Percentiles rank a stretch among this genome's conserved stretches.
Evolutionary conservation across 2,888 invertebrate species (phyloP).

Genomic region (Protonemura montana): DNA sequence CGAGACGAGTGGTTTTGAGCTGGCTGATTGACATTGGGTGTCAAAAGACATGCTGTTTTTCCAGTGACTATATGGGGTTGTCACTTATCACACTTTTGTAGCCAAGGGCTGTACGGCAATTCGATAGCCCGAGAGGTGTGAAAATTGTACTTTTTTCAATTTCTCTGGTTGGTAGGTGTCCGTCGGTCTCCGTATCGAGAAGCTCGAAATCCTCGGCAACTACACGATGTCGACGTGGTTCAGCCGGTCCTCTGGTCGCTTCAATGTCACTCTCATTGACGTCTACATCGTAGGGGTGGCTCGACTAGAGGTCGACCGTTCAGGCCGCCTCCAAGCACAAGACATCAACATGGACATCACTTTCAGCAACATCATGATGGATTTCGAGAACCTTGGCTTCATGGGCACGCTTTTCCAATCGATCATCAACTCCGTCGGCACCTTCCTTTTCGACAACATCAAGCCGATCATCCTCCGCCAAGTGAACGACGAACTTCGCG

Average conservation of each 20-base stretch:
- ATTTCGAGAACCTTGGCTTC: slow-evolving; percentile 84
- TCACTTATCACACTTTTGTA: too few species aligned
- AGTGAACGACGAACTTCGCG: slow-evolving; percentile 76
- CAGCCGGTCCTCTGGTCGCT: slow-evolving; percentile 75
- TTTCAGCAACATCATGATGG: slow-evolving; percentile 77
- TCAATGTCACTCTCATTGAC: slow-evolving; percentile 76
- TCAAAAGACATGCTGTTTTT: too few species aligned
- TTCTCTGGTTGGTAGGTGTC: slow-evolving; percentile 64
- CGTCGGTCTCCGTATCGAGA: slow-evolving; percentile 74
- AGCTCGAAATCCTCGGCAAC: slow-evolving; percentile 74
- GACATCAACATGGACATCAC: slow-evolving; percentile 81
- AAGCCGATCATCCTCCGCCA: slow-evolving; percentile 83
- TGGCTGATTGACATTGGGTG: too few species aligned
- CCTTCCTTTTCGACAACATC: slow-evolving; percentile 83
- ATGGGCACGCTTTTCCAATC: slow-evolving; percentile 75
- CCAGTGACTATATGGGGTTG: too few species aligned
- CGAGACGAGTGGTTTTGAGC: too few species aligned
- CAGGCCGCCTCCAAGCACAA: slow-evolving; percentile 79
- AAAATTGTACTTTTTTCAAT: too few species aligned
- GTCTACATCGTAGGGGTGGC: slow-evolving; percentile 75
- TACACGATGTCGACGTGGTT: slow-evolving; percentile 79
- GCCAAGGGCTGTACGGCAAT: too few species aligned
- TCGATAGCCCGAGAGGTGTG: too few species aligned
- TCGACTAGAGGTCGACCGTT: slow-evolving; percentile 73
- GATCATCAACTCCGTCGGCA: slow-evolving; percentile 82